Evolutionary conservation across 2,888 invertebrate genomes (phyloP), one percentile per base, ranked within the genome.

Genomic region (Ornithoptera alexandrae): DNA sequence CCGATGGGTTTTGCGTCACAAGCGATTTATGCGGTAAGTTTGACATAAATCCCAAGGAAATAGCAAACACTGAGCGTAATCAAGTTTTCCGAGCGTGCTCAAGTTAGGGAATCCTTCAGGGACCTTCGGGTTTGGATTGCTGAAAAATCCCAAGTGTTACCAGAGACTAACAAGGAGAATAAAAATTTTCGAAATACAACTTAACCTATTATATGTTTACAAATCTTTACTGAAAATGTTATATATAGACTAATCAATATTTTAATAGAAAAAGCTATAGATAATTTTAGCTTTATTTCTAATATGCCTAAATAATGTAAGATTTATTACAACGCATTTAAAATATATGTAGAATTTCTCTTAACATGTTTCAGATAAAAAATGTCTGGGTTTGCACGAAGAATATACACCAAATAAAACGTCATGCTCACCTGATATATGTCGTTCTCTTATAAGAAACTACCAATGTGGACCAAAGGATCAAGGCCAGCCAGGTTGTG

Each of bases 11-110:
- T 12, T 73, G 72, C 20, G 57, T 70, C 7, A 71, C 69, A 6
- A 63, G 46, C 2, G 57, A 71, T 22, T 22, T 71, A 5, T 72
- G 73, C 30, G 62, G 71, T 73, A 64, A 71, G 70, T 50, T 39
- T 39, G 22, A 58, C 22, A 12, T 58, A 58, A 58, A 24, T 6
- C 7, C 20, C 57, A 4, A 7, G 22, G 22, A 58, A 15, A n/a
- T 12, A 59, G 4, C 20, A 59, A 15, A 24, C 17, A 17, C 24
- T 18, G 17, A 17, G 20, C 22, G 59, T 12, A 24, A 22, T 58
- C 20, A 58, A 59, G 22, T 15, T 59, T 59, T 58, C 22, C 22
- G 24, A 58, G 12, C 15, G 12, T 46, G 12, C 15, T 2, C 15
- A 46, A 46, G 15, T 46, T 46, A 46, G 46, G 0, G 46, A 46